A percentile compares a stretch with the other conserved stretches of the same genome.
phyloP scores from a whole-genome alignment of 1,140 invertebrate genomes.

The Pomacea maculata region DNA sequence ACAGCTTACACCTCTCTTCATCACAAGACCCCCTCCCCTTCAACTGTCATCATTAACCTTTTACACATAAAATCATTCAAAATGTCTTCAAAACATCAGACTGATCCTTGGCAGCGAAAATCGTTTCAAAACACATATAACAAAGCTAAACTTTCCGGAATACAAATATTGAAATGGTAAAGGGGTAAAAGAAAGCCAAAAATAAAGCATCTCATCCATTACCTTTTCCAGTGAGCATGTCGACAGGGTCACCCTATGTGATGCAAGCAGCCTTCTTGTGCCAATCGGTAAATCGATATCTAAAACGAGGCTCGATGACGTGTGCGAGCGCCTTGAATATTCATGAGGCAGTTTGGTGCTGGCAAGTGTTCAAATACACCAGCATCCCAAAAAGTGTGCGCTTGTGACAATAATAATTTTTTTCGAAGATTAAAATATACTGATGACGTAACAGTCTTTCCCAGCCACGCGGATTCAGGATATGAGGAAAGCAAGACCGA shows the following conservation, averaged over 20 bases:
- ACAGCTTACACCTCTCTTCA: no score
- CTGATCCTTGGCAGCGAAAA: background rate
- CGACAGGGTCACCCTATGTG: no score
- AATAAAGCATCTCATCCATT: background rate
- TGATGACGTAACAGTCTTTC: no score
- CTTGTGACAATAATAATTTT: no score
- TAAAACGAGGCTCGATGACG: background rate
- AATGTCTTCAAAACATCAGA: background rate
- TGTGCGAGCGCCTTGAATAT: constrained; percentile 8
- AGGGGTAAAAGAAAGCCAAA: background rate
- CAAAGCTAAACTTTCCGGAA: background rate
- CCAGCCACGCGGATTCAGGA: no score
- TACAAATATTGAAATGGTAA: background rate
- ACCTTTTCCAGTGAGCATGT: no score
- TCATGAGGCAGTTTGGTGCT: constrained; percentile 13
- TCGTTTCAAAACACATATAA: background rate
- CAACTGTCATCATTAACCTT: no score
- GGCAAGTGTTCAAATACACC: constrained; percentile 7
- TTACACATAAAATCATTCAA: background rate
- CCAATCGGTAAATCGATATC: no score
- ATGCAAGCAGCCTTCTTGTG: no score
- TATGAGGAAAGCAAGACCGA: no score
- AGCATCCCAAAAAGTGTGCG: constrained; percentile 1
- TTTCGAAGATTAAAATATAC: no score
- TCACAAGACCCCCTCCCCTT: no score